Conservation (phyloP, 2,888 invertebrate genomes). For the Tribolium freemani region DNA sequence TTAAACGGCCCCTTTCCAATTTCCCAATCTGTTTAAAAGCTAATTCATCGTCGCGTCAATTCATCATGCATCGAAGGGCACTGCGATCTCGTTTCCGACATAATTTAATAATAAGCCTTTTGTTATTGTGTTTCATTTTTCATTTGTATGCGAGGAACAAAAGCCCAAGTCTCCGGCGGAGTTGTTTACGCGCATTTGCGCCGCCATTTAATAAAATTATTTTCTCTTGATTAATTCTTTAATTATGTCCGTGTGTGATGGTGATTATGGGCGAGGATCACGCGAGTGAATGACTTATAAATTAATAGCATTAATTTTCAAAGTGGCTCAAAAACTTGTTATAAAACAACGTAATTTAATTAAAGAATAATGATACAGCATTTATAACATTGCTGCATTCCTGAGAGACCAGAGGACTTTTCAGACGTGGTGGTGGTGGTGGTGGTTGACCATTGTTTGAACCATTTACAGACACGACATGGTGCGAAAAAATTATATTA, state of each 20-base stretch:
- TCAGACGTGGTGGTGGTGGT: conserved; percentile 9
- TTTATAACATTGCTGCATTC: conserved; percentile 51
- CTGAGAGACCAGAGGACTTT: conserved; percentile 22
- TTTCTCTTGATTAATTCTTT: conserved; percentile 32
- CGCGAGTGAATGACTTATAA: conserved; percentile 41
- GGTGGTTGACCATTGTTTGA: no score
- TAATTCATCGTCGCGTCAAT: conserved; percentile 31
- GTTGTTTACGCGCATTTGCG: conserved; percentile 25
- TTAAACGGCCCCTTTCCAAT: conserved; percentile 11
- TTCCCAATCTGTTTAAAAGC: conserved; percentile 38
- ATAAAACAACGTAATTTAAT: conserved; percentile 58
- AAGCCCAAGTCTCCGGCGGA: neutral
- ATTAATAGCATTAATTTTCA: conserved; percentile 52
- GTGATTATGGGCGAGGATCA: conserved; percentile 31
- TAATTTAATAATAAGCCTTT: conserved; percentile 40
- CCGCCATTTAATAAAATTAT: conserved; percentile 26
- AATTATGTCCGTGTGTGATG: conserved; percentile 29
- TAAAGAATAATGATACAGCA: conserved; percentile 59
- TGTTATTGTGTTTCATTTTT: conserved; percentile 36
- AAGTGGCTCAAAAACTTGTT: conserved; percentile 53
- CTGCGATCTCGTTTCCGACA: conserved; percentile 14
- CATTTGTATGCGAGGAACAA: conserved; percentile 2
- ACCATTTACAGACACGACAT: no score
- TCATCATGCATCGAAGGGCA: conserved; percentile 42
- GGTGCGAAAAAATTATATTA: no score